Evolutionary conservation across 2,113 vertebrate species (phyloP).

Genomic region (Puffinus mauretanicus): DNA sequence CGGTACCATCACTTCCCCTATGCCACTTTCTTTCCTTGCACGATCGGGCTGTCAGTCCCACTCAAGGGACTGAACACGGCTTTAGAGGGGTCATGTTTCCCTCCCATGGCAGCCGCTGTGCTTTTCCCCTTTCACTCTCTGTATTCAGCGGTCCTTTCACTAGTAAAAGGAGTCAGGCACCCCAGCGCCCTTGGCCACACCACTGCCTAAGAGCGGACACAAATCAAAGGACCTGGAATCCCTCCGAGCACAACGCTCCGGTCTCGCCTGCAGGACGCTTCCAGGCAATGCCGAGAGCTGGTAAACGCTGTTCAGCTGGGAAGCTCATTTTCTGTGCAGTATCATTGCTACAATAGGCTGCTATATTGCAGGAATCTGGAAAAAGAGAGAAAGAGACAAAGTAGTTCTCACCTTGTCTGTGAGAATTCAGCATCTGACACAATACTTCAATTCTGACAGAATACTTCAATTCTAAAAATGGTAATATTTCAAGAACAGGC

Average conservation of each 20-base stretch:
- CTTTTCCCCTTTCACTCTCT: not conserved
- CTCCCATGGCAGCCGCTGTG: not conserved
- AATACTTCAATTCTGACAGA: not conserved
- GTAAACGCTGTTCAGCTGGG: not conserved
- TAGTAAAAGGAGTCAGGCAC: not conserved
- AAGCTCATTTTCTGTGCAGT: not conserved
- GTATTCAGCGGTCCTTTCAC: not conserved
- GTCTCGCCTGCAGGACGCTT: not conserved
- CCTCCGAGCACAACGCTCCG: not conserved
- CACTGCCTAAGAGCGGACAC: not conserved
- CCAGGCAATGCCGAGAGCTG: not conserved
- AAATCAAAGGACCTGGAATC: not conserved
- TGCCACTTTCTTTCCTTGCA: not conserved
- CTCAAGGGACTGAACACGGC: not conserved
- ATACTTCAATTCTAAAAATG: not conserved
- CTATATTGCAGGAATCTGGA: not conserved
- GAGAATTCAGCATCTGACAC: not conserved
- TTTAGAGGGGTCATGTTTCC: not conserved
- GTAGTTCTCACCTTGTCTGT: not conserved
- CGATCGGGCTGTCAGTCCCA: not conserved
- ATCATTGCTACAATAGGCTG: not conserved
- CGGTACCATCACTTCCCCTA: not conserved
- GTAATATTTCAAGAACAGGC: not conserved
- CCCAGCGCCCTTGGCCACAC: fast-evolving
- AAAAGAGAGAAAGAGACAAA: not conserved